A percentile compares a stretch with the other conserved stretches of the same genome.
These are phyloP conservation scores for Mormyrus lacerda DNA, from an alignment of 2,113 vertebrate species.

Conservation along the genomic window DNA sequence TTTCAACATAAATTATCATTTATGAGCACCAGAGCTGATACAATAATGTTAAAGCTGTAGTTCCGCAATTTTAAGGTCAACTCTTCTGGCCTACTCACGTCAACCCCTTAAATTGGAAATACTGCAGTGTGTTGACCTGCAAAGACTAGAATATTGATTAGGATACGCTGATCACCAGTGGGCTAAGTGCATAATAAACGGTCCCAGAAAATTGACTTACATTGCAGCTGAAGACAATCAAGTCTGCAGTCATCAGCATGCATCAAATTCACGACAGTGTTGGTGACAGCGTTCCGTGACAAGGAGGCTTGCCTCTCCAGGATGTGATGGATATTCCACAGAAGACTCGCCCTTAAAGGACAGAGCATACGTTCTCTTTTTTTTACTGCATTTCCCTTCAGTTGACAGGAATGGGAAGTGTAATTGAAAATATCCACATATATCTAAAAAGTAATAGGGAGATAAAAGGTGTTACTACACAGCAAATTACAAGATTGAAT, in stretches of 20 bases:
- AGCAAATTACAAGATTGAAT: not conserved
- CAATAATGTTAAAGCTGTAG: not conserved
- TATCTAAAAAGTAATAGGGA: not conserved
- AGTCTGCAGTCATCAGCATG: slow-evolving; percentile 41
- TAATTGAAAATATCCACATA: not conserved
- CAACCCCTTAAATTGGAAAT: slow-evolving; percentile 29
- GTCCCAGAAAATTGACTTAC: slow-evolving; percentile 37
- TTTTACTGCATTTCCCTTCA: not conserved
- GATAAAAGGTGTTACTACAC: not conserved
- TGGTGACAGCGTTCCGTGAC: slow-evolving; percentile 32
- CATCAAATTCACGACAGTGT: slow-evolving; percentile 42
- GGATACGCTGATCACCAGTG: slow-evolving; percentile 36
- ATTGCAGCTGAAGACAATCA: slow-evolving; percentile 39
- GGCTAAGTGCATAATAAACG: slow-evolving; percentile 33
- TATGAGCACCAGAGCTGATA: not conserved
- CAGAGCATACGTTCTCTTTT: not conserved
- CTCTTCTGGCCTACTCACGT: slow-evolving; percentile 13
- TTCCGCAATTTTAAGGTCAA: slow-evolving; percentile 29
- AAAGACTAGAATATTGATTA: slow-evolving; percentile 20
- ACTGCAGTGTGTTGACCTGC: slow-evolving; percentile 9
- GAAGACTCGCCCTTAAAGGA: slow-evolving; percentile 28
- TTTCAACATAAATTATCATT: slow-evolving; percentile 4
- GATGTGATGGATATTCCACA: slow-evolving; percentile 33
- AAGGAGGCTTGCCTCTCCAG: slow-evolving; percentile 31
- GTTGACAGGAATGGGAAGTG: not conserved